A percentile compares a stretch with the other conserved stretches of the same genome.
phyloP scores from a whole-genome alignment of 2,888 invertebrate species.

The Zele albiditarsus region DNA sequence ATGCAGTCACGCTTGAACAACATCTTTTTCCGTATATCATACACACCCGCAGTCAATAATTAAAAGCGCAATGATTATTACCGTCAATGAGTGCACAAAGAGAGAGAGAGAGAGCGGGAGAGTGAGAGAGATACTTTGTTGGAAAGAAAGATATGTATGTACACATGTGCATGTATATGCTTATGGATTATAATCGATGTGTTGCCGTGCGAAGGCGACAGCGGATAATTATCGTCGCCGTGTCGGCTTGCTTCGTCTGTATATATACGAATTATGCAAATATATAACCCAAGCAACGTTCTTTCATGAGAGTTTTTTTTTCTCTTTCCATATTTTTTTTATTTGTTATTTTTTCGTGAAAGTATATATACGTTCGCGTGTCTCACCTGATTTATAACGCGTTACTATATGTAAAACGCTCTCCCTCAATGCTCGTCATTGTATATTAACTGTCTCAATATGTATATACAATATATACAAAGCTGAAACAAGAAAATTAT shows the following conservation, averaged over 20 bases:
- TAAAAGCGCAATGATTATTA: slow-evolving; percentile 36
- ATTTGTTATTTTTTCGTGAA: slow-evolving; percentile 7
- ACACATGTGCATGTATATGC: background rate
- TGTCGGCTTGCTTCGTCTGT: slow-evolving; percentile 22
- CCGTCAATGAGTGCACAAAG: background rate
- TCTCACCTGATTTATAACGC: slow-evolving; percentile 21
- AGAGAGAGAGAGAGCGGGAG: background rate
- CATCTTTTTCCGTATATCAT: slow-evolving; percentile 16
- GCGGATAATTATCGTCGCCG: slow-evolving; percentile 40
- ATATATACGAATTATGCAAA: slow-evolving; percentile 40
- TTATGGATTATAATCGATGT: slow-evolving; percentile 36
- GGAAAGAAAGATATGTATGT: background rate
- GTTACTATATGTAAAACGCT: background rate
- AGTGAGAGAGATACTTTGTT: background rate
- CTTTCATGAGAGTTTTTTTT: slow-evolving; percentile 20
- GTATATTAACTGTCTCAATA: slow-evolving; percentile 13
- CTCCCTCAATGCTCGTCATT: slow-evolving; percentile 1
- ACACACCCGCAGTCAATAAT: slow-evolving; percentile 25
- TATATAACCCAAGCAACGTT: slow-evolving; percentile 28
- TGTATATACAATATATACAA: background rate
- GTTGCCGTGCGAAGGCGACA: slow-evolving; percentile 32
- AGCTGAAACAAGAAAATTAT: background rate
- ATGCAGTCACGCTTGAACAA: slow-evolving; percentile 26
- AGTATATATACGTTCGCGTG: slow-evolving; percentile 13
- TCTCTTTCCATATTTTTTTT: slow-evolving; percentile 2